Conservation (phyloP, 1,140 invertebrate genomes). For the Caenorhabditis remanei region DNA sequence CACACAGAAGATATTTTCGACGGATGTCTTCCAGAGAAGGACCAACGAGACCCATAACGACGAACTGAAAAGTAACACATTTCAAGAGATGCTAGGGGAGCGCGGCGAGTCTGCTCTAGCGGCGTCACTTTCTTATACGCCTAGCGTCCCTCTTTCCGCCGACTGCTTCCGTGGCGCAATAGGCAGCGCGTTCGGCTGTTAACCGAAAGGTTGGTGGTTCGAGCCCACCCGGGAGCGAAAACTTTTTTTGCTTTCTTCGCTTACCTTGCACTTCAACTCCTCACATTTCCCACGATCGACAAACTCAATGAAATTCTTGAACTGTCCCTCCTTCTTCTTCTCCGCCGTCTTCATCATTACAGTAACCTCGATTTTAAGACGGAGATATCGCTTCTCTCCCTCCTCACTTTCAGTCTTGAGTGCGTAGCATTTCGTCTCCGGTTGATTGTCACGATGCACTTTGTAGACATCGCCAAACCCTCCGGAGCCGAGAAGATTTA, state of each 20-base stretch:
- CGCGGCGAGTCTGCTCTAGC: too few species aligned
- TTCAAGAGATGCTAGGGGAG: too few species aligned
- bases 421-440: constrained; percentile 4
- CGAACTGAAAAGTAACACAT: too few species aligned
- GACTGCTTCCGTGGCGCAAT: constrained; percentile 56
- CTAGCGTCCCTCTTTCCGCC: too few species aligned
- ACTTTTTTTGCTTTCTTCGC: neutral
- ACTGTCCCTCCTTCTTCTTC: neutral
- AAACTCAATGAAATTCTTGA: constrained; percentile 58
- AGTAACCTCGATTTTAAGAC: constrained; percentile 60
- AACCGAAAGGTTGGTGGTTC: constrained; percentile 70
- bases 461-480: constrained; percentile 58
- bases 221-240: constrained; percentile 66
- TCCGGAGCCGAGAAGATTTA: constrained; percentile 45
- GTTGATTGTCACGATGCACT: constrained; percentile 20
- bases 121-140: too few species aligned
- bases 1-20: constrained; percentile 48
- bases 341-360: constrained; percentile 41
- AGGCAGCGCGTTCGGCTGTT: constrained; percentile 67
- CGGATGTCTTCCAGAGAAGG: constrained; percentile 57
- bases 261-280: constrained; percentile 39
- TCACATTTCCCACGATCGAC: constrained; percentile 55
- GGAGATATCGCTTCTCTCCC: constrained; percentile 51
- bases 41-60: constrained; percentile 65
- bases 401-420: constrained; percentile 57